These are phyloP conservation scores for Caenorhabditis sulstoni DNA, from an alignment of 2,888 invertebrate genomes.

Conservation along the genomic window DNA sequence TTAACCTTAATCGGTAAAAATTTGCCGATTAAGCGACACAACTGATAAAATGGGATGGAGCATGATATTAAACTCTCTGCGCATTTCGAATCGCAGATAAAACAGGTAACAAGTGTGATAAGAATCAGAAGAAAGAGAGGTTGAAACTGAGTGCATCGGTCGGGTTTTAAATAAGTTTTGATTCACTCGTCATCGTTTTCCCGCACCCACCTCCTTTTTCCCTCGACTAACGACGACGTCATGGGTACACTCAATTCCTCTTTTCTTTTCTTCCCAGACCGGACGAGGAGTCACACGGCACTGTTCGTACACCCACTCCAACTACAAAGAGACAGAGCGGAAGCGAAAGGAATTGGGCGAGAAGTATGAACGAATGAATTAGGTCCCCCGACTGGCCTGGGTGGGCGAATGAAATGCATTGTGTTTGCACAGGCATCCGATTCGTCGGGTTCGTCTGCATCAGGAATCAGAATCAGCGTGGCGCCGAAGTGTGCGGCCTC, in stretches of 20 bases:
- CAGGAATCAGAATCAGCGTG: conserved; percentile 49
- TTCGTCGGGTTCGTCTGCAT: conserved; percentile 23
- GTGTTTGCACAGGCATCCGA: conserved; percentile 46
- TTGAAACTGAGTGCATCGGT: conserved; percentile 31
- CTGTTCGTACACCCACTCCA: conserved; percentile 48
- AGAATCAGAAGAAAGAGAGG: conserved; percentile 7
- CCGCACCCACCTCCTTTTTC: conserved; percentile 41
- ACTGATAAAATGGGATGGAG: conserved; percentile 1
- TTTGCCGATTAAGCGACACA: conserved; percentile 10
- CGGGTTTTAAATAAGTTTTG: conserved; percentile 34
- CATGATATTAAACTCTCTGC: conserved; percentile 20
- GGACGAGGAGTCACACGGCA: conserved; percentile 49
- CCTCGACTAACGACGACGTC: conserved; percentile 41
- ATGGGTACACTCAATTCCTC: conserved; percentile 38
- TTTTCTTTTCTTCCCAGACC: conserved; percentile 40
- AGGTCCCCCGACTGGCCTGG: conserved; percentile 12
- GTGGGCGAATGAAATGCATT: conserved; percentile 12
- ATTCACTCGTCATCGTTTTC: conserved; percentile 18
- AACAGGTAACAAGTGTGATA: conserved; percentile 6
- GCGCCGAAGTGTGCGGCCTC: conserved; percentile 46
- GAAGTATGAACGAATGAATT: conserved; percentile 25
- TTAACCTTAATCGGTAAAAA: conserved; percentile 2
- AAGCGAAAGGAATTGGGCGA: conserved; percentile 38
- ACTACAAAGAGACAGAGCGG: conserved; percentile 31
- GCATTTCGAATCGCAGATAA: conserved; percentile 22